These are phyloP conservation scores for Tribolium madens DNA, from an alignment of 1,140 invertebrate species.

Conservation along the genomic window DNA sequence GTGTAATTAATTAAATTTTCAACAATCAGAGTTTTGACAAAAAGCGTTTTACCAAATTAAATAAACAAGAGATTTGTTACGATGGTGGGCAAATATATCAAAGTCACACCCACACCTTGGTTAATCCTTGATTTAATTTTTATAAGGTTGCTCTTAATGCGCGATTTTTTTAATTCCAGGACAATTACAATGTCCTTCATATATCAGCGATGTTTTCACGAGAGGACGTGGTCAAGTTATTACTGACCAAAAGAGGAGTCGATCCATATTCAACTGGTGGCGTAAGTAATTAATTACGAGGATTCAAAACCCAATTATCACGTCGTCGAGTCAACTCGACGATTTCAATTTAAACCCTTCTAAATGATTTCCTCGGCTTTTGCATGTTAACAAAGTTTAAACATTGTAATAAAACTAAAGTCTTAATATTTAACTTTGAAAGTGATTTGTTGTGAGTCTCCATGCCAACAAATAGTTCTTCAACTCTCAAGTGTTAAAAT, in stretches of 20 bases:
- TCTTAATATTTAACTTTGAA: constrained; percentile 17
- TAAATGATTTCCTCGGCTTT: background rate
- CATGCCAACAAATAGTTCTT: constrained; percentile 23
- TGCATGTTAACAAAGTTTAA: constrained; percentile 24
- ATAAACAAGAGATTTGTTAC: background rate
- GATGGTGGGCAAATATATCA: background rate
- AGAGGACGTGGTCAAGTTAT: constrained; percentile 93
- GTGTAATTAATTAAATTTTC: constrained; percentile 7
- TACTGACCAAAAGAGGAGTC: constrained; percentile 89
- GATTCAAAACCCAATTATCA: background rate
- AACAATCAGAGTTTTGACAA: background rate
- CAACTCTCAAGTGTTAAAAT: constrained; percentile 13
- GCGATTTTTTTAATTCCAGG: constrained; percentile 72
- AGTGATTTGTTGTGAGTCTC: constrained; percentile 21
- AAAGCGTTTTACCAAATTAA: constrained; percentile 15
- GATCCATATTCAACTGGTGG: constrained; percentile 93
- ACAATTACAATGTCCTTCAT: constrained; percentile 94
- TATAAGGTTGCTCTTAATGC: too few species aligned
- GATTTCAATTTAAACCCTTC: background rate
- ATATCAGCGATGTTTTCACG: constrained; percentile 93
- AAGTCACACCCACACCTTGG: too few species aligned
- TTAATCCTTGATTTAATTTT: too few species aligned
- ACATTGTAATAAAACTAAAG: constrained; percentile 27
- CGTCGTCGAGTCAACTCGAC: background rate
- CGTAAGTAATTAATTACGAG: constrained; percentile 73